phyloP scores from a whole-genome alignment of 2,888 invertebrate species.

The Nephrotoma guestfalica region DNA sequence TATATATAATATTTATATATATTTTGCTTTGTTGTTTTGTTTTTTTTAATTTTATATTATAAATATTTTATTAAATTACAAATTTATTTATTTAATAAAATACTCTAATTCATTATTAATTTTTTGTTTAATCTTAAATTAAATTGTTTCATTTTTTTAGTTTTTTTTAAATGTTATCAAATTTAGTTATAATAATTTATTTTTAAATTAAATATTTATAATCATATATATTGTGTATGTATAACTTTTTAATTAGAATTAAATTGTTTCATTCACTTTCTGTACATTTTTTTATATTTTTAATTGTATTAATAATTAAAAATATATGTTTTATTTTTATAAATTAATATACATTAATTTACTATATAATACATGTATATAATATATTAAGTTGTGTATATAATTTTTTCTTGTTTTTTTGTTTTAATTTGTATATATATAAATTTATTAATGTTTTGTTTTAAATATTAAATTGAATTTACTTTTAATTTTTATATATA shows the following conservation, averaged over 20 bases:
- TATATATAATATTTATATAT: background rate
- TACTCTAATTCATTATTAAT: background rate
- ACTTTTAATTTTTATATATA: background rate
- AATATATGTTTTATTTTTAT: background rate
- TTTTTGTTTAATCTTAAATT: background rate
- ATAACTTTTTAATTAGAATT: background rate
- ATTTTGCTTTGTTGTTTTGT: slow-evolving; percentile 21
- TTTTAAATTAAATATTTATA: background rate
- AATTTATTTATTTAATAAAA: background rate
- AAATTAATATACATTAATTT: background rate
- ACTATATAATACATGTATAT: background rate
- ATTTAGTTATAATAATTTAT: background rate
- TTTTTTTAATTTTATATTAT: slow-evolving; percentile 17
- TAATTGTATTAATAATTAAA: background rate
- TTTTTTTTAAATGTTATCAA: background rate
- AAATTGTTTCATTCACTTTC: background rate
- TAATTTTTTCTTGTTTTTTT: background rate
- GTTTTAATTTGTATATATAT: background rate
- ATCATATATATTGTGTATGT: background rate
- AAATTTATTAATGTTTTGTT: background rate
- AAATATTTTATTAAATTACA: background rate
- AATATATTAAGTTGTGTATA: background rate
- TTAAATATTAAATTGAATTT: background rate
- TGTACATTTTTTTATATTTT: background rate
- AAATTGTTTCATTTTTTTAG: background rate